Evolutionary conservation across 2,797 vertebrate species (phyloP).

Genomic region (Austrolebias charrua): DNA sequence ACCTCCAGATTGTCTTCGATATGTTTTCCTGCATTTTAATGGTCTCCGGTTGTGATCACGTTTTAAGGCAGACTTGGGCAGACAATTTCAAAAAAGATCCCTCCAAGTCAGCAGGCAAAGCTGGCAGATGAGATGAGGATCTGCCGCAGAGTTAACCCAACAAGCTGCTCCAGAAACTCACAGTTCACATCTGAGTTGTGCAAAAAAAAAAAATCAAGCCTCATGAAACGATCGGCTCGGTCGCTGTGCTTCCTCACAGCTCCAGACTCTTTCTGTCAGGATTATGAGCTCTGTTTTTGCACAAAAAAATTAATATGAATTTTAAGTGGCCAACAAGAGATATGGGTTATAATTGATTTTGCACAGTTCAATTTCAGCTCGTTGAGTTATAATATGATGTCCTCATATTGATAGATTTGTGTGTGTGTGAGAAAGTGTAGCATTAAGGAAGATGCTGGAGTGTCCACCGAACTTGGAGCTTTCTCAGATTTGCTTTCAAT

Average conservation of each 20-base stretch:
- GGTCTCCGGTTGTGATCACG: neutral
- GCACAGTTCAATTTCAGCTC: constrained; percentile 76
- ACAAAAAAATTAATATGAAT: constrained; percentile 70
- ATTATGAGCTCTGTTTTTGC: constrained; percentile 40
- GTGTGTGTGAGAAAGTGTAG: neutral
- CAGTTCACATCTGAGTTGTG: constrained; percentile 23
- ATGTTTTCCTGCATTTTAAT: neutral
- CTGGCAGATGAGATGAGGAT: constrained; percentile 27
- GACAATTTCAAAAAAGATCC: constrained; percentile 22
- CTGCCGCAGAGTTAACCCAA: constrained; percentile 12
- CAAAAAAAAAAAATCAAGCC: too few relatives aligned
- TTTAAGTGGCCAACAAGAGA: constrained; percentile 68
- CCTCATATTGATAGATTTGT: constrained; percentile 67
- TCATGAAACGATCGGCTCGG: constrained; percentile 48
- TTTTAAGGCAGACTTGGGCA: constrained; percentile 6
- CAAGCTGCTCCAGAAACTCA: constrained; percentile 9
- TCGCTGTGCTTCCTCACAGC: constrained; percentile 59
- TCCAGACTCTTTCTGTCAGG: constrained; percentile 46
- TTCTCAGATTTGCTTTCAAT: constrained; percentile 53
- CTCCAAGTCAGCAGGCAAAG: constrained; percentile 5
- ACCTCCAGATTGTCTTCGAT: neutral
- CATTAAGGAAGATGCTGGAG: constrained; percentile 12
- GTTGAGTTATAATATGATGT: constrained; percentile 75
- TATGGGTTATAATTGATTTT: constrained; percentile 74
- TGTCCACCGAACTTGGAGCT: constrained; percentile 26